Conservation (phyloP, 1,140 invertebrate species). For the Vanessa atalanta region DNA sequence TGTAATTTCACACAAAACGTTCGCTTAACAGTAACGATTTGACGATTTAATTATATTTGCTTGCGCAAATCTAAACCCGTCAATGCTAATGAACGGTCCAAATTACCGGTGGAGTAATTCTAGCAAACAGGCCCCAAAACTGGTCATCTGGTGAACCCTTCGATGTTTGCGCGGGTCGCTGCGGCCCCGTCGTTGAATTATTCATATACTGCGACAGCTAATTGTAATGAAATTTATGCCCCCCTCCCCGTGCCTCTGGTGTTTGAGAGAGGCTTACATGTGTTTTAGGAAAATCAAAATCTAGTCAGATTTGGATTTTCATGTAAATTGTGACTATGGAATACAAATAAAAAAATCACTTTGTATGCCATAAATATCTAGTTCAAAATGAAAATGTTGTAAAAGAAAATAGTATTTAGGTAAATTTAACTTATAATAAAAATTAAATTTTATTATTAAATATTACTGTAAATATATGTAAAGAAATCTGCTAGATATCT, state of each 20-base stretch:
- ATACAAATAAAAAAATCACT: background rate
- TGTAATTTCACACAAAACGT: slow-evolving; percentile 11
- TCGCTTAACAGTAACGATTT: slow-evolving; percentile 21
- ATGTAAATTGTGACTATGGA: background rate
- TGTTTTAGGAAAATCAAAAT: no score
- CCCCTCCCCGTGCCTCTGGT: slow-evolving; percentile 32
- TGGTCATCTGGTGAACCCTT: slow-evolving; percentile 71
- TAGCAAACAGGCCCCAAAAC: slow-evolving; percentile 62
- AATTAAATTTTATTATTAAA: no score
- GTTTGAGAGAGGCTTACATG: slow-evolving; percentile 42
- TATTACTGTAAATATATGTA: no score
- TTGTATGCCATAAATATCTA: no score
- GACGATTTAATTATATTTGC: slow-evolving; percentile 36
- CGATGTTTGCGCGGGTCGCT: slow-evolving; percentile 63
- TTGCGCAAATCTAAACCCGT: slow-evolving; percentile 52
- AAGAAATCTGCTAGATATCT: no score
- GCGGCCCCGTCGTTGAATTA: slow-evolving; percentile 64
- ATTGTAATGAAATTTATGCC: slow-evolving; percentile 79
- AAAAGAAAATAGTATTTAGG: no score
- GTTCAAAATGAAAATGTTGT: no score
- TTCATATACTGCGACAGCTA: slow-evolving; percentile 71
- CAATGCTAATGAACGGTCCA: slow-evolving; percentile 55
- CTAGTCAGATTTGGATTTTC: background rate
- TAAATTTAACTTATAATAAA: no score
- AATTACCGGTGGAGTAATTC: slow-evolving; percentile 58